Evolutionary conservation across 2,888 invertebrate species (phyloP).

Genomic region (Acanthosoma haemorrhoidale): DNA sequence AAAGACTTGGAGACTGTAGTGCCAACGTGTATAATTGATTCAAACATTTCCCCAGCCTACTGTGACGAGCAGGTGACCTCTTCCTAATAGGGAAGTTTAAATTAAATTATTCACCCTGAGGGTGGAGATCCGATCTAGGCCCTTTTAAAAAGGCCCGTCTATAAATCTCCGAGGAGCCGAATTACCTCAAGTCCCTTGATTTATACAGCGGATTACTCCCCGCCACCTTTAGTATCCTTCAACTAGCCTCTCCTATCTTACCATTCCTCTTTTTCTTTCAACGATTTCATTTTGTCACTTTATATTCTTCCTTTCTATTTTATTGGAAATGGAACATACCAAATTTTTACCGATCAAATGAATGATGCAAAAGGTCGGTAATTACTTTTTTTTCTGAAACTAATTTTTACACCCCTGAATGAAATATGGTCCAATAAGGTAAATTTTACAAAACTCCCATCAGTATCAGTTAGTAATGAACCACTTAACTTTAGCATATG

Average conservation of each 20-base stretch:
- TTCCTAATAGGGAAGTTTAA: conserved; percentile 10
- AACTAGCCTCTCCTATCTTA: conserved; percentile 11
- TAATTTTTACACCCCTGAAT: no score
- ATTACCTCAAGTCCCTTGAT: conserved; percentile 12
- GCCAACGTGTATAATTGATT: neutral
- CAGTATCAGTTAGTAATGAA: no score
- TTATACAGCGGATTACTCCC: conserved; percentile 14
- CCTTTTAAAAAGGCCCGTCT: conserved; percentile 5
- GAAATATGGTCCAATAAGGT: no score
- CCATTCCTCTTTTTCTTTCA: conserved; percentile 1
- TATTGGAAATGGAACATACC: no score
- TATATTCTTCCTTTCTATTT: neutral
- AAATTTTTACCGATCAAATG: no score
- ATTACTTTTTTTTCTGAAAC: no score
- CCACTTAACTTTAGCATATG: no score
- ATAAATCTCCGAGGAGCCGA: conserved; percentile 3
- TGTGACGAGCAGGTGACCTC: neutral
- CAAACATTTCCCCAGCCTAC: neutral
- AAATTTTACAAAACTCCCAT: no score
- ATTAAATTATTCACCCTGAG: neutral
- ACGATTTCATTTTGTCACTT: neutral
- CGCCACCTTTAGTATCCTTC: neutral
- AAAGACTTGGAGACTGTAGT: no score
- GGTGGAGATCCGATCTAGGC: neutral
- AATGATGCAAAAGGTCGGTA: no score